Evolutionary conservation across 1,140 invertebrate genomes (phyloP).

Genomic region (Lasioglossum albipes): DNA sequence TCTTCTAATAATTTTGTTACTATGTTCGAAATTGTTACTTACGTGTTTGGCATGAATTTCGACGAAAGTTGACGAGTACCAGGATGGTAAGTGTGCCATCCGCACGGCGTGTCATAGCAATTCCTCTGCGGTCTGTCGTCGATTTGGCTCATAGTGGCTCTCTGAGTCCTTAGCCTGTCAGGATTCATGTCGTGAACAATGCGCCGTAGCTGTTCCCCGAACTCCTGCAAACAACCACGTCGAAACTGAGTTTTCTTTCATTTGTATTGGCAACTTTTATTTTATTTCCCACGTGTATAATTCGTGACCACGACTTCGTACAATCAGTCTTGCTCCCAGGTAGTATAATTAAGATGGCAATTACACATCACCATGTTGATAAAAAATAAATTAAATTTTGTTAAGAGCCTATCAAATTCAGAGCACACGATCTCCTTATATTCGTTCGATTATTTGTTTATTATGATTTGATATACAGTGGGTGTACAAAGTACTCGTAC

Average conservation of each 20-base stretch:
- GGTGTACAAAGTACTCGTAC: no score
- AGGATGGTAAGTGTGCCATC: constrained; percentile 17
- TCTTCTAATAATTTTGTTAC: not conserved
- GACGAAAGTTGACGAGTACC: not conserved
- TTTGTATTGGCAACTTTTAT: not conserved
- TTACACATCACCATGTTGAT: no score
- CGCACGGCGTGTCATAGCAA: constrained; percentile 58
- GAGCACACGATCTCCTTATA: no score
- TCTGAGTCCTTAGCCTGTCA: constrained; percentile 57
- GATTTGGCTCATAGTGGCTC: constrained; percentile 53
- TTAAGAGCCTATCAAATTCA: no score
- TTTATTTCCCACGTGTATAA: no score
- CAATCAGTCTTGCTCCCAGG: no score
- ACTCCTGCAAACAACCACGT: constrained; percentile 56
- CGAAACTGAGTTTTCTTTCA: not conserved
- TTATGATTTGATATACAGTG: no score
- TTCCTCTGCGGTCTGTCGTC: constrained; percentile 52
- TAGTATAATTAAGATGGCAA: no score
- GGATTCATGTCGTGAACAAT: constrained; percentile 47
- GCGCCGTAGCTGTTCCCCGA: constrained; percentile 55
- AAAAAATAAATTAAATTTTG: no score
- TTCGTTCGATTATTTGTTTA: no score
- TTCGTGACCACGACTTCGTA: no score
- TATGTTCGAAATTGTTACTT: not conserved
- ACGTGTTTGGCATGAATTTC: constrained; percentile 28